Base-by-base conservation (phyloP, 1,140 invertebrate genomes). In the Apis cerana region DNA sequence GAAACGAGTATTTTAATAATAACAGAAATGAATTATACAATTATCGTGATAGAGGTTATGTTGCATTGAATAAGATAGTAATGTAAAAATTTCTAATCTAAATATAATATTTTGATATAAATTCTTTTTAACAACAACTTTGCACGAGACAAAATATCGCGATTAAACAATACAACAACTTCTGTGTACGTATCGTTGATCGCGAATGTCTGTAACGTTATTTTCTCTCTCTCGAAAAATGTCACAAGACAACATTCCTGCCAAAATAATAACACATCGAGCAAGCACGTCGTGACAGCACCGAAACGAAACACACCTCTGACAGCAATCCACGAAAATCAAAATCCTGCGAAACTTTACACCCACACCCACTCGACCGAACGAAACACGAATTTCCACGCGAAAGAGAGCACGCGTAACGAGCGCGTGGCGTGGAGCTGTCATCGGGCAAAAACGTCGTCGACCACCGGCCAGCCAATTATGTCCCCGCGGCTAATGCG, bases 401-500 rank as follows among this genome's bases (percentile, higher is more conserved):
- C 13, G 19, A n/a, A 70, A 78, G n/a, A 70, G 65, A 58, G n/a
- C 33, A 7, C 33, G 33, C 52, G 52, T 69, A 78, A 78, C 64
- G 75, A 69, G 56, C 27, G 74, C 50, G 43, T 52, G 74, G 74
- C 74, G 27, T 54, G 56, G 48, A 9, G 21, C 74, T 50, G 68
- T 69, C 58, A 72, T 74, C 43, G 54, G 12, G 48, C 8, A 68
- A 67, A 83, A 72, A 80, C 27, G 68, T 68, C 68, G 54, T 1
- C 75, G 75, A 64, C 56, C 65, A n/a, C 67, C 56, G 64, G 9
- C 23, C 48, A 17, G 81, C 65, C 81, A 82, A 82, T 78, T 78
- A 71, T 65, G 59, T 58, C 17, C 21, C 75, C 75, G 75, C 58
- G 65, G 59, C 81, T 78, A 71, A 77, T 70, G 81, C 81, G 67